Conservation (phyloP, 2,888 invertebrate genomes). For the Oeneis ivallda region DNA sequence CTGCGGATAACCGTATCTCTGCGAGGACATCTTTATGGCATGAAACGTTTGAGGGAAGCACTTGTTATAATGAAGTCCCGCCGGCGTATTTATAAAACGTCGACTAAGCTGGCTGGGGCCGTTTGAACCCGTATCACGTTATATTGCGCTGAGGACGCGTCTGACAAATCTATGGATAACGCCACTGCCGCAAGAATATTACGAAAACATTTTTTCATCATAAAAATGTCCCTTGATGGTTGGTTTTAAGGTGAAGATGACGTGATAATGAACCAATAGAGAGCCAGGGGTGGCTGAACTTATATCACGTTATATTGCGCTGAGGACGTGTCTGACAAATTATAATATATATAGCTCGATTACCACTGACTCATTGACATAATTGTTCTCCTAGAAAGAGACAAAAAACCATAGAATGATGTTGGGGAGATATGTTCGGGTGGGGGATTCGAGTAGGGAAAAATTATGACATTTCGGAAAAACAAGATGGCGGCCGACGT, state of each 20-base stretch:
- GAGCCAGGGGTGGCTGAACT: not conserved
- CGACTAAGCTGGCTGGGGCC: conserved; percentile 42
- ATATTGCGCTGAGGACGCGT: conserved; percentile 48
- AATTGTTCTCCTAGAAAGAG: too few relatives aligned
- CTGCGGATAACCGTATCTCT: conserved; percentile 23
- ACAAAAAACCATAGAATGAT: too few relatives aligned
- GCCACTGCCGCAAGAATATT: conserved; percentile 5
- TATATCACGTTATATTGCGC: conserved; percentile 32
- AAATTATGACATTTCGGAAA: too few relatives aligned
- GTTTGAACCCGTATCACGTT: conserved; percentile 47
- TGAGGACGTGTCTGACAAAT: conserved; percentile 46
- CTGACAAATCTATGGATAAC: conserved; percentile 40
- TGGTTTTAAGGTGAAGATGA: not conserved
- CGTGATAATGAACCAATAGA: not conserved
- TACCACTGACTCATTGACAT: too few relatives aligned
- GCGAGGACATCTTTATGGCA: conserved; percentile 30
- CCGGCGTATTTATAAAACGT: conserved; percentile 49
- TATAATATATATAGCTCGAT: too few relatives aligned
- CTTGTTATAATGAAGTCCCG: conserved; percentile 40
- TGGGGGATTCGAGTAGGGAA: too few relatives aligned
- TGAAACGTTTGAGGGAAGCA: conserved; percentile 27
- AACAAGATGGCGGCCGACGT: too few relatives aligned
- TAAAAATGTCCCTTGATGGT: not conserved
- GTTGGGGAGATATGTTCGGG: too few relatives aligned
- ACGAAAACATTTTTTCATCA: conserved; percentile 3